Evolutionary conservation across 2,113 vertebrate genomes (phyloP).

Genomic region (Echinops telfairi): DNA sequence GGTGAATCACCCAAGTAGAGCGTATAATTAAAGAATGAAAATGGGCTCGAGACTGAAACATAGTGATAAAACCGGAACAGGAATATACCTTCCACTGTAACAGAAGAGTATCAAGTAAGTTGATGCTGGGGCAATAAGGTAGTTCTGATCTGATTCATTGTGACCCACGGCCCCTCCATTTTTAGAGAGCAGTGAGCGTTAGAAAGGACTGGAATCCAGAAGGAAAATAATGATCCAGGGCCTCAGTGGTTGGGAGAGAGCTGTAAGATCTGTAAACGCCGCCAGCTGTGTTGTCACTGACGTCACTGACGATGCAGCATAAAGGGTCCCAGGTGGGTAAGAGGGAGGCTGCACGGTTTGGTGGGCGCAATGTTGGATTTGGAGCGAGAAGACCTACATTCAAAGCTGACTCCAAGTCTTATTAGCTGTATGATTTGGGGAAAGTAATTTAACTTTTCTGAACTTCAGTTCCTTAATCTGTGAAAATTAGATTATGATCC

Average conservation of each 20-base stretch:
- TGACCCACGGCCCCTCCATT: not conserved
- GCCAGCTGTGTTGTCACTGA: constrained; percentile 8
- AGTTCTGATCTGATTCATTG: not conserved
- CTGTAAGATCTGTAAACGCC: not conserved
- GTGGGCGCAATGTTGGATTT: not conserved
- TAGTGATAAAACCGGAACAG: not conserved
- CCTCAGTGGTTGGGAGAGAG: not conserved
- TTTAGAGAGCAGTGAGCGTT: not conserved
- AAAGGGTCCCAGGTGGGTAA: not conserved
- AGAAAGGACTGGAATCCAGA: not conserved
- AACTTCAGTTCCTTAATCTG: constrained; percentile 29
- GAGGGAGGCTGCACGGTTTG: not conserved
- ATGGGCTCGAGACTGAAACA: too few relatives aligned
- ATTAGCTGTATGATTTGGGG: not conserved
- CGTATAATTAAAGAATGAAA: not conserved
- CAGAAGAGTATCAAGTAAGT: not conserved
- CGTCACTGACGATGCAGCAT: not conserved
- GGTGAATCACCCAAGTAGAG: not conserved
- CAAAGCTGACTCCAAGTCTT: not conserved
- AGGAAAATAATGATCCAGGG: not conserved
- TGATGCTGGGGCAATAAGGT: not conserved
- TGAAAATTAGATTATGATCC: not conserved
- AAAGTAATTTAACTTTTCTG: constrained; percentile 8
- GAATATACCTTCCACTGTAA: not conserved
- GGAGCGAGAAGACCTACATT: not conserved